Evolutionary conservation across 1,140 invertebrate species (phyloP), one percentile per base, ranked within the genome.

Genomic region (Aethina tumida): DNA sequence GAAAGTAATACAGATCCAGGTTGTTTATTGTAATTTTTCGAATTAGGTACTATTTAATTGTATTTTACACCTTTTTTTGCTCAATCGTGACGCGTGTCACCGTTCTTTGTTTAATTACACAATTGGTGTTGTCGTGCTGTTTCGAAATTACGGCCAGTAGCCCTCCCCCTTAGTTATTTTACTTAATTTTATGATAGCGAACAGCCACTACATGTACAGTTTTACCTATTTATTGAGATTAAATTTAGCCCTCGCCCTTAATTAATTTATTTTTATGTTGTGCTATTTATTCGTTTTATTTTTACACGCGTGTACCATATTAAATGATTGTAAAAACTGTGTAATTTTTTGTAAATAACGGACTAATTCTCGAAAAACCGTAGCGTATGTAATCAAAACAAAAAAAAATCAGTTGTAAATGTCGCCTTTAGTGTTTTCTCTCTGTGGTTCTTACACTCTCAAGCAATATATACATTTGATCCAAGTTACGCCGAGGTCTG

Each of bases 41-140:
- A 26, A 26, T 26, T n/a, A 10, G 24, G 13, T 26, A 10, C 14
- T 26, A 26, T 26, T 26, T 26, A 26, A 10, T 26, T 26, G n/a
- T 26, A 10, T 26, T 10, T n/a, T 26, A 26, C 24, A 26, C 24
- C 24, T 26, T 26, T n/a, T 26, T 26, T 26, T 26, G 24, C 24
- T 26, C 24, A 26, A 26, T n/a, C 24, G n/a, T 26, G n/a, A 10
- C 5, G 24, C 14, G n/a, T 26, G 24, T 10, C 24, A 26, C 14
- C 24, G 13, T 26, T 26, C 14, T 10, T 10, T 26, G 13, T n/a
- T 26, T 26, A 26, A 26, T 10, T 10, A 26, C n/a, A 13, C 14
- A 26, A 26, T 26, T 10, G n/a, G 24, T 26, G 13, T 26, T 26
- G 24, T 26, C n/a, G 13, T 26, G 13, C n/a, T 10, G n/a, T 13